Base-by-base conservation (phyloP, 2,113 vertebrate species). In the Pagrus major region DNA sequence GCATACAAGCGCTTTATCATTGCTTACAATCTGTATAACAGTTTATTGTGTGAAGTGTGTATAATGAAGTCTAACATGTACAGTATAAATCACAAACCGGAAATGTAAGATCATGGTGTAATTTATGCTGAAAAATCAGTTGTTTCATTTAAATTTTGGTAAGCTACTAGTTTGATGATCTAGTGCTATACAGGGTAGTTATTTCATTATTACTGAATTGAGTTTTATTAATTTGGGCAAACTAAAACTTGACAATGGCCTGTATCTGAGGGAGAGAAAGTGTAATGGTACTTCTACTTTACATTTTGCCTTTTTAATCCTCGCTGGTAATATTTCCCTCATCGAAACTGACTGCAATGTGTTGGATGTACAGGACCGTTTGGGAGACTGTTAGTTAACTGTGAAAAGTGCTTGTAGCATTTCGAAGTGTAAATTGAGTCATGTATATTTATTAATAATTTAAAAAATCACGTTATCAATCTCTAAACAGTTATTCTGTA, bases 361-460 rank as follows among this genome's bases (percentile, higher is more conserved):
- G 70, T 82, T 72, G 68, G 88, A 78, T 88, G 82, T 90, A 90
- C 86, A 87, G 87, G 83, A 23, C 21, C 16, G 65, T 83, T 31
- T 68, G 49, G 56, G 78, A 87, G 72, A 88, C 88, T 67, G 80
- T 78, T 85, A 78, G 88, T 78, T 84, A 91, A 93, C 90, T 94
- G 92, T 97, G 95, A 93, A 96, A 97, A 96, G 94, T 95, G 94
- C 96, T 96, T 96, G 95, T 97, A 96, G 96, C 95, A 94, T 95
- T 95, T 95, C 84, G 52, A 93, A 91, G 93, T 95, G 89, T 96
- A 96, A 96, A 95, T 96, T 94, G 95, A 94, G 72, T 90, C 41
- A 71, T 93, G 89, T 91, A 91, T 98, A 97, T 98, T 98, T 98
- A 96, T 97, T 97, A 96, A 96, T 97, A 96, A 94, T 97, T 97